Evolutionary conservation across 2,113 vertebrate species (phyloP), one percentile per base, ranked within the genome.

Genomic region (Micronisus gabar): DNA sequence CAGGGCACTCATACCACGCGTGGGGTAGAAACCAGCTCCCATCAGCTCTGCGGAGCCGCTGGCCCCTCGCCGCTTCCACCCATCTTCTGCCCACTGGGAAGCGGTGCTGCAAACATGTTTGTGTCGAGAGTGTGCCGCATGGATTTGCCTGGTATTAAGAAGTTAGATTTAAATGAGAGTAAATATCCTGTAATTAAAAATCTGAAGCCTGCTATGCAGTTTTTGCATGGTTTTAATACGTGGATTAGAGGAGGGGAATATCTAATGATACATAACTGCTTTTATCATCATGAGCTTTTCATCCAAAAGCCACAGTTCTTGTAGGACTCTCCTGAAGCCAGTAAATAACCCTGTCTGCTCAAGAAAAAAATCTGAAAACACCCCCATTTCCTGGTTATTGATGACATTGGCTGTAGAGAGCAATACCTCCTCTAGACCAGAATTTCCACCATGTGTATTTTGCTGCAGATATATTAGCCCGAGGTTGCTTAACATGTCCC

Each of bases 1-100:
- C 19, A 5, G 47, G 83, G 29, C 61, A 11, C 34, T 74, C 1
- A 1, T 25, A n/a, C 84, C 47, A 7, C 0, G 0, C 0, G 0
- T 25, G 15, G 71, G 71, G 29, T 29, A 29, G 40, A 30, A 66
- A 38, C 3, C 17, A 19, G 22, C 38, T 86, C 68, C 29, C 32
- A 23, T 10, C 75, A 68, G n/a, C 74, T 68, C 79, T 18, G 23
- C 1, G 0, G 15, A 92, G 38, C 83, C 0, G 1, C 68, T 9
- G 2, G 20, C 38, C 18, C 11, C 38, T 70, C 0, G 0, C 76
- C 5, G 15, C 73, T 52, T 34, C 71, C 48, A 47, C 27, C 16
- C 58, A 5, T 58, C 65, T 62, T 34, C 53, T 90, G 82, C 59
- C 34, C 12, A 0, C 27, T 43, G 62, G 40, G 32, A 79, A 67